Percentiles rank a stretch among this genome's conserved stretches.
phyloP scores from a whole-genome alignment of 2,113 vertebrate species.

The Riparia riparia region DNA sequence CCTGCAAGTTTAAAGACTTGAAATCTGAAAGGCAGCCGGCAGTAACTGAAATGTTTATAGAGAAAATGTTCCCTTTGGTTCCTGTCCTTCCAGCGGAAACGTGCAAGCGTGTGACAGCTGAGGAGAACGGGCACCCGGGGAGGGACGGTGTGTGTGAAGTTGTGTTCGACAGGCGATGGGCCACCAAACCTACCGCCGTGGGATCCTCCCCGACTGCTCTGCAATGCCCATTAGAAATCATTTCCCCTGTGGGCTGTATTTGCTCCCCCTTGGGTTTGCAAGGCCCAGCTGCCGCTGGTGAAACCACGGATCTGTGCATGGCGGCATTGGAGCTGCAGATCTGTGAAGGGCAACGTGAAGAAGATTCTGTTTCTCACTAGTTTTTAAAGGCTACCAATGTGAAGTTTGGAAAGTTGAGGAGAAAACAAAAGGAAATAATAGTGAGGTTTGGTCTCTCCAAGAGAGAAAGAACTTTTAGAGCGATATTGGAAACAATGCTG shows the following conservation, averaged over 20 bases:
- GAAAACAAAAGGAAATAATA: neutral
- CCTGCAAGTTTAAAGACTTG: neutral
- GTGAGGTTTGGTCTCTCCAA: neutral
- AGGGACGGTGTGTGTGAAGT: neutral
- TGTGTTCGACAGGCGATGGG: neutral
- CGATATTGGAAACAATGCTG: accelerated
- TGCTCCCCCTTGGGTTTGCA: neutral
- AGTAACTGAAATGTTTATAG: neutral
- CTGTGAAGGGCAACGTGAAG: accelerated
- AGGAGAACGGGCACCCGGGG: neutral
- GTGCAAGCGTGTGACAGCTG: too few species aligned
- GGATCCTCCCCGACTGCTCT: neutral
- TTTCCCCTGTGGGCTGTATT: neutral
- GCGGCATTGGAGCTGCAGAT: neutral
- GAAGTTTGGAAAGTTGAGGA: neutral
- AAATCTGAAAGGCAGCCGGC: neutral
- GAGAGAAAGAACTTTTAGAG: neutral
- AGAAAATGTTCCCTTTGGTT: neutral
- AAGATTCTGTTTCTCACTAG: neutral
- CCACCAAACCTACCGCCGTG: neutral
- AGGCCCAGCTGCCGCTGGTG: accelerated
- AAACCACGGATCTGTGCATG: accelerated
- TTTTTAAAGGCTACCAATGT: neutral
- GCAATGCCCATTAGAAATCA: accelerated
- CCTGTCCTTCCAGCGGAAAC: neutral